Base-by-base conservation (phyloP, 1,140 invertebrate genomes). In the Hylaeus volcanicus region DNA sequence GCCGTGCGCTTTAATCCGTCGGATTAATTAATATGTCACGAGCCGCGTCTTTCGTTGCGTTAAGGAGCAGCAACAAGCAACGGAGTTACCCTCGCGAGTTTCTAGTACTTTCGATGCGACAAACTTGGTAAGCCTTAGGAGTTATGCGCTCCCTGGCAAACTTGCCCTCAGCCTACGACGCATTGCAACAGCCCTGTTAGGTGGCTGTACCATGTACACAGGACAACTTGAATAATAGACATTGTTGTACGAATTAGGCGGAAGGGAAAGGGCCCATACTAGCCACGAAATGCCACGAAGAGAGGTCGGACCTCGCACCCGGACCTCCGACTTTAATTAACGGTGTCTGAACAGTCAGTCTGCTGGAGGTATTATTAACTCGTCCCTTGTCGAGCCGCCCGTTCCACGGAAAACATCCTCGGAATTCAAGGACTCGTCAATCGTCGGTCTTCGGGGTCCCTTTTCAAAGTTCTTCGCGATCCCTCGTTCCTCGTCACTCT, bases 161-260 rank as follows among this genome's bases (percentile, higher is more conserved):
- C 86, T 87, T 82, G 71, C 48, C 56, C 68, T 64, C 53, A 45
- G 68, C 74, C 74, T 83, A 82, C 74, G 68, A 71, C 70, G 74
- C 64, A 78, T 63, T 68, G 72, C 64, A 56, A 68, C 81, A 76
- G 64, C 56, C 72, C 74, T 70, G 85, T 87, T 86, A 77, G 64
- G 48, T 64, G 74, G 53, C 71, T 61, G n/a, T 73, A 76, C 84
- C 75, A 60, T 63, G 74, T 84, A 81, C 69, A 71, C 63, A 60
- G 76, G 70, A 63, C 81, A 86, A 88, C 84, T 88, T 89, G 88
- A 89, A 89, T 89, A 88, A 89, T 89, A 88, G 88, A 89, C 84
- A 89, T 89, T 89, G 88, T 89, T 89, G 86, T 86, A 85, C 82
- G 88, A 88, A 88, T 88, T 88, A 88, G 86, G 81, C 77, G 70